Conservation (phyloP, 2,113 vertebrate species). For the Progne subis region DNA sequence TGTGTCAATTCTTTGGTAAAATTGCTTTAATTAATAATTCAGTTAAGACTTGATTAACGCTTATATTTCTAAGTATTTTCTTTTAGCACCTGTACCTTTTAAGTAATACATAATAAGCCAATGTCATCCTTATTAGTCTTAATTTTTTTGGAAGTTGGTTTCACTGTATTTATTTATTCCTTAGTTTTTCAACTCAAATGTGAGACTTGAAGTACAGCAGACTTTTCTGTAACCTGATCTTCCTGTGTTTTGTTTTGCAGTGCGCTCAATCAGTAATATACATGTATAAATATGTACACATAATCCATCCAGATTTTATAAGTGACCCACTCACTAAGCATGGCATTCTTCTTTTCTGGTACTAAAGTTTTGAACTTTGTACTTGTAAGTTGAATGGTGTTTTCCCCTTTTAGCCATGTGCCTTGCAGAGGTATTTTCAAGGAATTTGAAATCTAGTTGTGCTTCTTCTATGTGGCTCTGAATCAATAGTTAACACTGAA, state of each 20-base stretch:
- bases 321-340: neutral
- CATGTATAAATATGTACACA: accelerated
- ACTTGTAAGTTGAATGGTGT: neutral
- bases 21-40: neutral
- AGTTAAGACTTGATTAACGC: neutral
- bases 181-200: neutral
- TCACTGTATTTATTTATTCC: neutral
- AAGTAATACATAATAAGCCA: neutral
- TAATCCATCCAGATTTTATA: neutral
- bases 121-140: neutral
- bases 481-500: neutral
- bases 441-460: neutral
- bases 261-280: neutral
- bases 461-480: neutral
- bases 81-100: neutral
- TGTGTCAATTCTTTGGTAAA: neutral
- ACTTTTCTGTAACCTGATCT: neutral
- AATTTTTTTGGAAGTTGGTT: neutral
- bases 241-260: neutral
- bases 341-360: neutral
- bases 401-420: neutral
- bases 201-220: neutral
- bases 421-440: neutral
- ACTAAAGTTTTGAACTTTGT: neutral
- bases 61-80: neutral